Evolutionary conservation across 2,113 vertebrate genomes (phyloP), one percentile per base, ranked within the genome.

Genomic region (Hippocampus guttulatus): DNA sequence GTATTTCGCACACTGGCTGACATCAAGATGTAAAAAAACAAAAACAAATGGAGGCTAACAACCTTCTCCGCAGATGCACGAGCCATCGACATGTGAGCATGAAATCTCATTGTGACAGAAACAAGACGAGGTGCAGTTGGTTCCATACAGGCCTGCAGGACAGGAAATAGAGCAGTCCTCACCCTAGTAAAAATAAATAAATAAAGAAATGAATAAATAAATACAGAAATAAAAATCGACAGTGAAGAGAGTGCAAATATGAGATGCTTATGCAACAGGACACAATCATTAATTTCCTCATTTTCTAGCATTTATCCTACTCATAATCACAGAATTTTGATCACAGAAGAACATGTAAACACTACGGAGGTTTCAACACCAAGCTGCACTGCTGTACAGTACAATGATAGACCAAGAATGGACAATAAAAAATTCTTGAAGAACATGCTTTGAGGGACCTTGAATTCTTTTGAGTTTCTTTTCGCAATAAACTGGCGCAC

Each of bases 61-160:
- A 97, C 96, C 96, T 93, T 95, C 94, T 89, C 69, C 93, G 92
- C 96, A 98, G 79, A 91, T 68, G 68, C 96, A 98, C 64, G 91
- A 91, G 1, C 96, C 96, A 1, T 98, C 95, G 33, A 93, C 54
- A 0, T 93, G 93, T 38, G 92, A 95, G 78, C 96, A 98, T 5
- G 86, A 70, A 2, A 92, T 87, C 0, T 90, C 74, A 0, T 97
- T 93, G 77, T 75, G 78, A 87, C 96, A 98, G 81, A 87, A 89
- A 23, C 96, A 98, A 0, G 92, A 27, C 0, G 88, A 93, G 0
- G 93, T 94, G 87, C 96, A 97, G 72, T 96, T 96, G 84, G 85
- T 74, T 8, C 95, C 95, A 0, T 93, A 96, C 52, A 92, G 93
- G 1, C 94, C 94, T 0, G 87, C 9, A 0, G 89, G 78, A 77